Base-by-base conservation (phyloP, 2,888 invertebrate species). In the Graphium colonna region DNA sequence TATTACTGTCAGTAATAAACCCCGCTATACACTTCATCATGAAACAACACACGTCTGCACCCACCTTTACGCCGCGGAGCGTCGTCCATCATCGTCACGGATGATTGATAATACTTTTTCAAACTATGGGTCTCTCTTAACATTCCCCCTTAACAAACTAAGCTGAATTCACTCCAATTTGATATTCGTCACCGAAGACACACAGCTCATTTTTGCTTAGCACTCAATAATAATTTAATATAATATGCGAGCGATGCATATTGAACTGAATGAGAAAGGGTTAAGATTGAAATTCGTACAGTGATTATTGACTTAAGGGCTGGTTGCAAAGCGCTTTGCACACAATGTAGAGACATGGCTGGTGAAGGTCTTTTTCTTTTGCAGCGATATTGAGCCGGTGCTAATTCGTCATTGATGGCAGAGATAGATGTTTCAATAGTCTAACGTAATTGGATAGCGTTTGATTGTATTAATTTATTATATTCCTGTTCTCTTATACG, bases 31-130 rank as follows among this genome's bases (percentile, higher is more conserved):
- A 62, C 59, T 55, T 57, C 55, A 52, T 55, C 59, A 47, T 56
- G 51, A 46, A 56, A 47, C 59, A 54, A 31, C 53, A 43, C 49
- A 48, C 52, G 60, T 64, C 59, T 58, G 61, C 61, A 63, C 60
- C 65, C 60, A 67, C 65, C 65, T 67, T 65, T 59, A 60, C 60
- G 59, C 63, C 61, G 61, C 61, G 51, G 44, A 57, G 55, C 46
- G 59, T 67, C 68, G 63, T 85, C 71, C 70, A 80, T 85, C 83
- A 83, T 82, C 76, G 78, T 82, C 82, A 75, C 68, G 67, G 69
- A 83, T 85, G 85, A 85, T 85, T 84, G 84, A 85, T 85, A 81
- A 72, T 72, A 79, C 78, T 83, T 83, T 84, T 82, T 82, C 79
- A 73, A 73, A 68, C 67, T 59, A 60, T 67, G 62, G 64, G 62